phyloP scores from a whole-genome alignment of 2,113 vertebrate genomes.

The Trogon melanurus region DNA sequence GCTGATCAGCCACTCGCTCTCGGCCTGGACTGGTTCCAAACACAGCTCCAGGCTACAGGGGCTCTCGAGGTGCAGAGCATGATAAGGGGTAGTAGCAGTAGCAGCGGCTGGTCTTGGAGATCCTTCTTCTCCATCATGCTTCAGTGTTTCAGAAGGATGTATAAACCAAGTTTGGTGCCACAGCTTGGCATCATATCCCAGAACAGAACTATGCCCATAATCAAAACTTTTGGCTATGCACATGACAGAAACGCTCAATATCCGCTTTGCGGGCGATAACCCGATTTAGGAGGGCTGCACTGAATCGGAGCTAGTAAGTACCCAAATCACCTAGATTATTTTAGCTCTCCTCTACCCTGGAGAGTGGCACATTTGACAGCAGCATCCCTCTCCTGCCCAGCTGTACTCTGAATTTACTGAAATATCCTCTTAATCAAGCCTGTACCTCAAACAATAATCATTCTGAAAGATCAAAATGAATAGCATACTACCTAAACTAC shows the following conservation, averaged over 20 bases:
- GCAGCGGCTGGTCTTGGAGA: not conserved
- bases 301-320: not conserved
- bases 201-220: not conserved
- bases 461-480: not conserved
- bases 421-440: not conserved
- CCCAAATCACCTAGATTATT: not conserved
- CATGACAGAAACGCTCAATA: not conserved
- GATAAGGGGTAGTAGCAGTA: accelerated
- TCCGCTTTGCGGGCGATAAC: not conserved
- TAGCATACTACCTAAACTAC: not conserved
- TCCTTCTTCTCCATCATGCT: not conserved
- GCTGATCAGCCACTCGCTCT: not conserved
- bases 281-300: not conserved
- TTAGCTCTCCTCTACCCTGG: not conserved
- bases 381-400: not conserved
- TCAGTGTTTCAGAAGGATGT: not conserved
- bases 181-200: not conserved
- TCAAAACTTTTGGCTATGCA: not conserved
- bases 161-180: not conserved
- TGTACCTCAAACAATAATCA: not conserved
- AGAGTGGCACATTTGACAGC: not conserved
- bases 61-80: not conserved
- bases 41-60: not conserved
- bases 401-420: not conserved
- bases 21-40: not conserved